A percentile compares a stretch with the other conserved stretches of the same genome.
phyloP scores from a whole-genome alignment of 2,888 invertebrate species.

The Folsomia manolachei region DNA sequence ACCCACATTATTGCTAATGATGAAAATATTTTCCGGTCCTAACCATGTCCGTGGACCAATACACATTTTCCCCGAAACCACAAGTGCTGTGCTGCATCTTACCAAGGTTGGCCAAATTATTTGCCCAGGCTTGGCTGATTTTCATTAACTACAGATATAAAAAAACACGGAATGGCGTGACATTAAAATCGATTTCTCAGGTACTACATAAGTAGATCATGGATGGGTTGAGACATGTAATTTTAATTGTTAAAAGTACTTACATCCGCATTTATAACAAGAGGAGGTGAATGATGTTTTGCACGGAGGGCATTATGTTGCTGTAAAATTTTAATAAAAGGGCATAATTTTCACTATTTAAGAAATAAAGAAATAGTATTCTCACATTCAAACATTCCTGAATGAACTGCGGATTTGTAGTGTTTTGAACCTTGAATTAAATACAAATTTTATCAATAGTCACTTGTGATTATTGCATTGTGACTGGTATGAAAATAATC shows the following conservation, averaged over 20 bases:
- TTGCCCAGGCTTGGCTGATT: slow-evolving; percentile 46
- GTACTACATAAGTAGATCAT: too few relatives aligned
- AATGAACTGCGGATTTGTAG: slow-evolving; percentile 26
- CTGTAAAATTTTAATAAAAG: too few relatives aligned
- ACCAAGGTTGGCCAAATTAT: slow-evolving; percentile 36
- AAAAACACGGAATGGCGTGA: not conserved
- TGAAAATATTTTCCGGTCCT: too few relatives aligned
- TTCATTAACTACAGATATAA: slow-evolving; percentile 34
- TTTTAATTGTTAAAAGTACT: too few relatives aligned
- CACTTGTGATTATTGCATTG: not conserved
- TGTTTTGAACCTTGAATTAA: slow-evolving; percentile 23
- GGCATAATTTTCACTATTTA: too few relatives aligned
- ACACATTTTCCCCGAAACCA: slow-evolving; percentile 48
- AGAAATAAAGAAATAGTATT: too few relatives aligned
- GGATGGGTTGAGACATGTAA: too few relatives aligned
- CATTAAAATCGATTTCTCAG: not conserved
- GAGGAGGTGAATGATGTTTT: slow-evolving; percentile 36
- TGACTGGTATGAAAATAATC: not conserved
- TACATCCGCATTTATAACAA: slow-evolving; percentile 30
- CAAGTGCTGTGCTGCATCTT: slow-evolving; percentile 40
- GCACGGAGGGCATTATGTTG: slow-evolving; percentile 38
- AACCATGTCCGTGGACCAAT: slow-evolving; percentile 40
- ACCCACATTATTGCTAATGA: too few relatives aligned
- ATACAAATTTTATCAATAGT: not conserved
- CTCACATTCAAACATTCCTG: slow-evolving; percentile 25